Conservation (phyloP, 2,797 vertebrate genomes). For the Diplodus sargus region DNA sequence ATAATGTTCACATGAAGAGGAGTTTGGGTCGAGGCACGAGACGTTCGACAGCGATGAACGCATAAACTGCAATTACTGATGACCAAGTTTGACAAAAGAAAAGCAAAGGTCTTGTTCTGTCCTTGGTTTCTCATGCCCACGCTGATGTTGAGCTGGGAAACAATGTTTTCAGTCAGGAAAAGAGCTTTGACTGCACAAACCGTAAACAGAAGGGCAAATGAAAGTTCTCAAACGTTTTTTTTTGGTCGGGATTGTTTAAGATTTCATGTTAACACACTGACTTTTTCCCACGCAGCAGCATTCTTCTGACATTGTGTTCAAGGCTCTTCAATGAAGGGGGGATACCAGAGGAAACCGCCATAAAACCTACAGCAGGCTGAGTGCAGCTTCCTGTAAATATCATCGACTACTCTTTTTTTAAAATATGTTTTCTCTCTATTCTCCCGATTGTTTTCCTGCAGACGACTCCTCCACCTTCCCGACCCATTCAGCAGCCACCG, state of each 20-base stretch:
- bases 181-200: constrained; percentile 17
- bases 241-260: constrained; percentile 29
- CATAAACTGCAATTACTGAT: constrained; percentile 27
- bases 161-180: not conserved
- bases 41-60: constrained; percentile 29
- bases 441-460: constrained; percentile 48
- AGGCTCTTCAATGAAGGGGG: not conserved
- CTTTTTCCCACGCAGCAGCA: constrained; percentile 30
- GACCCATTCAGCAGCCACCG: constrained; percentile 82
- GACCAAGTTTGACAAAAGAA: not conserved
- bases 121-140: constrained; percentile 1
- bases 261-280: constrained; percentile 24
- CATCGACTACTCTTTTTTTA: not conserved
- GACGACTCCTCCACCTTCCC: constrained; percentile 75
- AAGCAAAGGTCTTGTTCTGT: not conserved
- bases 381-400: constrained; percentile 11
- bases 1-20: constrained; percentile 10
- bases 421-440: constrained; percentile 19
- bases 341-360: not conserved
- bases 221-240: constrained; percentile 27
- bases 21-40: constrained; percentile 14
- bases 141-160: constrained; percentile 42
- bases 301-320: constrained; percentile 12
- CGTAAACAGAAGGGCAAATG: constrained; percentile 37
- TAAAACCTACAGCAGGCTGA: not conserved